Percentiles rank a stretch among this genome's conserved stretches.
phyloP scores from a whole-genome alignment of 2,113 vertebrate species.

The Myotis davidii region DNA sequence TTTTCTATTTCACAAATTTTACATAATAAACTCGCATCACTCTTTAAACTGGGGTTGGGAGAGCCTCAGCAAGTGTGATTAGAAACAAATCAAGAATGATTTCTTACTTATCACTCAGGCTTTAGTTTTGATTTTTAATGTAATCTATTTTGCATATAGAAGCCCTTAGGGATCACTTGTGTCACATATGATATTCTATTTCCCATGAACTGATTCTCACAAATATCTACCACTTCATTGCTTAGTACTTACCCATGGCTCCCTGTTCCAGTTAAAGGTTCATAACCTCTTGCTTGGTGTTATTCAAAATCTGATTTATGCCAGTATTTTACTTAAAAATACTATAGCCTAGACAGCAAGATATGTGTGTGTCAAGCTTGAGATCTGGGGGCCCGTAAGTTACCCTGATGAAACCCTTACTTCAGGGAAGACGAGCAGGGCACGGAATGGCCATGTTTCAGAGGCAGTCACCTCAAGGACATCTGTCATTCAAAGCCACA shows the following conservation, averaged over 20 bases:
- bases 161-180: not conserved
- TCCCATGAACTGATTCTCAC: not conserved
- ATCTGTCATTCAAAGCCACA: not conserved
- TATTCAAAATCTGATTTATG: not conserved
- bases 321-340: conserved; percentile 35
- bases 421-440: not conserved
- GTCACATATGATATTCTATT: not conserved
- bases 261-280: not conserved
- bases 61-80: not conserved
- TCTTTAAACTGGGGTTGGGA: not conserved
- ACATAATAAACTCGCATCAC: not conserved
- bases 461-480: not conserved
- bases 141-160: not conserved
- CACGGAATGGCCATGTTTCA: not conserved
- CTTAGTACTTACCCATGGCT: not conserved
- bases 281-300: not conserved
- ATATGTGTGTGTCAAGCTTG: not conserved
- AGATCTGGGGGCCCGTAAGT: not conserved
- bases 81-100: conserved; percentile 9
- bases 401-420: not conserved
- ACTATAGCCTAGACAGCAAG: not conserved
- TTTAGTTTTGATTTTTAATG: not conserved
- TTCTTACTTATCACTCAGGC: not conserved
- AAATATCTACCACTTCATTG: not conserved
- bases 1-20: conserved; percentile 40